Evolutionary conservation across 2,797 vertebrate genomes (phyloP).

Genomic region (Oryzias sinensis): DNA sequence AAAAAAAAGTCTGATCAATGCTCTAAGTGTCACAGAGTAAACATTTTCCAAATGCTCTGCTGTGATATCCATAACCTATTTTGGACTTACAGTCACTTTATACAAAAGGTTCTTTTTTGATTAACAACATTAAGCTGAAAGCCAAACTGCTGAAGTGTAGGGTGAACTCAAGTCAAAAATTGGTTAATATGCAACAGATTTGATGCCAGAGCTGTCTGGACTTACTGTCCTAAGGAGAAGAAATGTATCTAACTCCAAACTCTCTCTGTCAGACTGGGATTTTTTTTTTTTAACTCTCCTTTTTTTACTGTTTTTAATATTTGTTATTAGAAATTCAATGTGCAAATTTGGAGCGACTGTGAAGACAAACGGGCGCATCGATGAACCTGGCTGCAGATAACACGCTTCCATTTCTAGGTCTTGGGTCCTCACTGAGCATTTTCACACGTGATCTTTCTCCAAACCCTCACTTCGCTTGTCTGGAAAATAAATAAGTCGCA

Average conservation of each 20-base stretch:
- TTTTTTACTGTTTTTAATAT: not conserved
- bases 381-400: constrained; percentile 40
- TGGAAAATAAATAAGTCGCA: constrained; percentile 23
- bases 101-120: no score
- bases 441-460: constrained; percentile 11
- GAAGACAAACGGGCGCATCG: constrained; percentile 24
- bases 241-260: no score
- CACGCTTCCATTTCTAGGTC: constrained; percentile 11
- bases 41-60: not conserved
- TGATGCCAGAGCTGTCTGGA: no score
- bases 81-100: no score
- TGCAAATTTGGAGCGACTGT: not conserved
- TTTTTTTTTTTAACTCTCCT: no score
- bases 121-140: no score
- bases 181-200: no score
- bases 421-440: constrained; percentile 24
- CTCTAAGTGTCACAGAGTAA: constrained; percentile 3
- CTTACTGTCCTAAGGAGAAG: no score
- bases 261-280: not conserved
- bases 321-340: not conserved
- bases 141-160: no score
- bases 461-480: constrained; percentile 1
- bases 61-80: no score
- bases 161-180: no score
- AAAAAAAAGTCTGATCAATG: constrained; percentile 6